These are phyloP conservation scores for Timema cristinae DNA, from an alignment of 2,888 invertebrate species.

Conservation along the genomic window DNA sequence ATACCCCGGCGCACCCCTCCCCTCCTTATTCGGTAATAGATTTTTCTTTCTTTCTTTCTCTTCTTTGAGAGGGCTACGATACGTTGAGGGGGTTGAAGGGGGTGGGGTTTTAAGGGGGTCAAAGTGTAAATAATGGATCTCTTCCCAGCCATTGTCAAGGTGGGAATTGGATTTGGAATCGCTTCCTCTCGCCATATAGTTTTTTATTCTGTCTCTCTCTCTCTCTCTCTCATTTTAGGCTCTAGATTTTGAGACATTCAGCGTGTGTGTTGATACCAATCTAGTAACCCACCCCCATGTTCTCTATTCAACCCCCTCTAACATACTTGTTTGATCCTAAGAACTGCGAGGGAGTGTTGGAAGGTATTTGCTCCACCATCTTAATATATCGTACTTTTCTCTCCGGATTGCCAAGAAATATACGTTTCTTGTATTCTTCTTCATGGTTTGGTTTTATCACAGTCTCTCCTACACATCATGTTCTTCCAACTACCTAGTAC, in stretches of 20 bases:
- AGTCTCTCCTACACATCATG: too few species aligned
- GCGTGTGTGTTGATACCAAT: conserved; percentile 16
- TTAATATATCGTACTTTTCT: too few species aligned
- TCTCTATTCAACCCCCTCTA: too few species aligned
- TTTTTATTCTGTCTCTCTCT: too few species aligned
- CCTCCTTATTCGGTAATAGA: conserved; percentile 27
- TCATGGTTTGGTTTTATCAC: too few species aligned
- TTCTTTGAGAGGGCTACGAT: too few species aligned
- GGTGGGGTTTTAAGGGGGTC: conserved; percentile 32
- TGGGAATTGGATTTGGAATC: conserved; percentile 42
- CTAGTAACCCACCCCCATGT: not conserved
- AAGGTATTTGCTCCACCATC: too few species aligned
- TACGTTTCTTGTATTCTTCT: too few species aligned
- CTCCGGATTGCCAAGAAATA: too few species aligned
- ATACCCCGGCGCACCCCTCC: conserved; percentile 14
- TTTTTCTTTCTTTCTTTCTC: conserved; percentile 20
- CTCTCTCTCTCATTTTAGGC: conserved; percentile 2
- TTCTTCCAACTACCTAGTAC: too few species aligned
- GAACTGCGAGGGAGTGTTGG: too few species aligned
- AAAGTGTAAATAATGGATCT: conserved; percentile 44
- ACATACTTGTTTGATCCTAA: too few species aligned
- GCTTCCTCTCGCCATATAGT: not conserved
- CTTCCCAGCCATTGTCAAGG: conserved; percentile 42
- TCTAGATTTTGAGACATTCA: conserved; percentile 8
- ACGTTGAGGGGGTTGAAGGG: not conserved